Evolutionary conservation across 2,797 vertebrate genomes (phyloP).

Genomic region (Myotis daubentonii): DNA sequence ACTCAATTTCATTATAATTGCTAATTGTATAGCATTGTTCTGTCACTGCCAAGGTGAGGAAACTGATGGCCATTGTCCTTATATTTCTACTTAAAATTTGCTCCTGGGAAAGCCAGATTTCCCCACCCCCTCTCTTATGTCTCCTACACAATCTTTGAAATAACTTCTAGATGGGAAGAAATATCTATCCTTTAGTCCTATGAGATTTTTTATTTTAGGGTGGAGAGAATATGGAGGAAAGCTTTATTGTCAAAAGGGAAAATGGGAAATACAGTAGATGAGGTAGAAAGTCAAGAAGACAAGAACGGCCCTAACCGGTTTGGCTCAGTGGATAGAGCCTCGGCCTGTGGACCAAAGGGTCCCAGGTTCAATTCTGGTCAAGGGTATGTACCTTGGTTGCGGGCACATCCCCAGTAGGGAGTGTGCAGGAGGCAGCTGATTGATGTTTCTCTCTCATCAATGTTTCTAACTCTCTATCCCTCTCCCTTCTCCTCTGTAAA

Average conservation of each 20-base stretch:
- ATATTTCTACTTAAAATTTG: constrained; percentile 45
- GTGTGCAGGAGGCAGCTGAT: no score
- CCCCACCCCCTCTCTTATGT: not conserved
- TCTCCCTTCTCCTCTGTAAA: no score
- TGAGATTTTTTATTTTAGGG: not conserved
- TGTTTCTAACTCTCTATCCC: no score
- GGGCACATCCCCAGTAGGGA: no score
- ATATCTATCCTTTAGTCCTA: not conserved
- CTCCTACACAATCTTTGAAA: constrained; percentile 34
- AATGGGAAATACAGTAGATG: not conserved
- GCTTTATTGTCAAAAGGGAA: not conserved
- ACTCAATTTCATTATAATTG: constrained; percentile 44
- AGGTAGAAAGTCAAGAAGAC: constrained; percentile 22
- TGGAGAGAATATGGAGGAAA: constrained; percentile 15
- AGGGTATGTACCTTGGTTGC: no score
- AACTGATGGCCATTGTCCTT: not conserved
- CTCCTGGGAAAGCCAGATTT: constrained; percentile 67
- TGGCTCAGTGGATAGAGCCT: no score
- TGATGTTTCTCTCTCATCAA: no score
- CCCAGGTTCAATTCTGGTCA: no score
- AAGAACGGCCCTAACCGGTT: not conserved
- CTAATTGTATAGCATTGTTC: not conserved
- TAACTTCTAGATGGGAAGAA: not conserved
- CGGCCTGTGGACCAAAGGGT: no score
- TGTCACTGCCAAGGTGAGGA: not conserved